These are phyloP conservation scores for Lepidonotus clava DNA, from an alignment of 2,888 invertebrate genomes.

Conservation along the genomic window DNA sequence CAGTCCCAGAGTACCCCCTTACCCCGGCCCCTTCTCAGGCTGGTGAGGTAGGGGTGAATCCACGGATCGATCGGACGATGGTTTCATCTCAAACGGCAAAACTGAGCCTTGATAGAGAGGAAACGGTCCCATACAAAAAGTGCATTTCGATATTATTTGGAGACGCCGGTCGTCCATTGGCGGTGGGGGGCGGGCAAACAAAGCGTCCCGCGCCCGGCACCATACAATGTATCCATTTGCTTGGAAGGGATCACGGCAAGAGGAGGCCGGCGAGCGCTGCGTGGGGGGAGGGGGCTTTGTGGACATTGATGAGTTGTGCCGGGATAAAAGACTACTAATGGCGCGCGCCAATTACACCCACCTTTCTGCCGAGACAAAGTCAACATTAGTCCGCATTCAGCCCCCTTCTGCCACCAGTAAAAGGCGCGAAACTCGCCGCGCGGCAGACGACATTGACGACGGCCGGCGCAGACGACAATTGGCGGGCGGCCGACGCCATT, in stretches of 20 bases:
- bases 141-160: conserved; percentile 54
- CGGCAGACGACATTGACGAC: conserved; percentile 3
- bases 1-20: no score
- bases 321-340: conserved; percentile 46
- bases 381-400: conserved; percentile 46
- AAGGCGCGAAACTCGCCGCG: conserved; percentile 32
- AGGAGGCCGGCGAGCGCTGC: neutral
- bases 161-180: no score
- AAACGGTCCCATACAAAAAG: conserved; percentile 41
- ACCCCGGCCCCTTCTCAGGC: no score
- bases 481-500: conserved; percentile 26
- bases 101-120: conserved; percentile 49
- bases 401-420: neutral
- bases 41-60: neutral
- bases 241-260: conserved; percentile 39
- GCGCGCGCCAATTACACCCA: conserved; percentile 28
- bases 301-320: conserved; percentile 26
- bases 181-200: conserved; percentile 35
- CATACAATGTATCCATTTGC: conserved; percentile 50
- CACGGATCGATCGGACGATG: neutral
- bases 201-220: neutral
- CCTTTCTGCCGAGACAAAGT: conserved; percentile 50
- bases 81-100: conserved; percentile 50
- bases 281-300: neutral
- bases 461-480: conserved; percentile 39